These are phyloP conservation scores for Desmophyllum pertusum DNA, from an alignment of 92 coral and sea anemone species.

Conservation along the genomic window DNA sequence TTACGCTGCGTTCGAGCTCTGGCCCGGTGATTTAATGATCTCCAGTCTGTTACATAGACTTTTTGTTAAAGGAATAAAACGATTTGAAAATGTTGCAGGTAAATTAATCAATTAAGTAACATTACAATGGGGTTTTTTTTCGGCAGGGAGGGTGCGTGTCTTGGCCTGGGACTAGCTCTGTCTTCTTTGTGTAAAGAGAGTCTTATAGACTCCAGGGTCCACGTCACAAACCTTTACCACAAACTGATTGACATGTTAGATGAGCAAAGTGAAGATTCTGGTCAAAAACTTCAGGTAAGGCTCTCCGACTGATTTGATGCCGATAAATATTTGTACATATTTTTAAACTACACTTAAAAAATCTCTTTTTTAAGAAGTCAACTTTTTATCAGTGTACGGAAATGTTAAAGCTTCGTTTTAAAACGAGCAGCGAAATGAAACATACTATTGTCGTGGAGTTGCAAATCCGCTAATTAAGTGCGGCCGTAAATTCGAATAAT, in stretches of 20 bases:
- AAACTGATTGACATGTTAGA: conserved; percentile 63
- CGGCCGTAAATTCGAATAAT: too few species aligned
- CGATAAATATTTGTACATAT: too few species aligned
- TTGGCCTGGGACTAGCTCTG: conserved; percentile 85
- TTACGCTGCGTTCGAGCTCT: too few species aligned
- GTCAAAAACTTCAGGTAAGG: conserved; percentile 78
- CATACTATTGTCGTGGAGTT: too few species aligned
- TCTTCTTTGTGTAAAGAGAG: conserved; percentile 82
- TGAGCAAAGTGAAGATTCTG: conserved; percentile 55
- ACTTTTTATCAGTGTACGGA: too few species aligned
- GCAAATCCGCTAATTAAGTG: too few species aligned
- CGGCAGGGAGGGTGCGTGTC: conserved; percentile 85
- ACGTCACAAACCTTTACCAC: conserved; percentile 70
- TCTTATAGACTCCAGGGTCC: conserved; percentile 78
- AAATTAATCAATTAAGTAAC: not conserved
- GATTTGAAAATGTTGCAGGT: not conserved
- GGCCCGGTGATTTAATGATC: not conserved
- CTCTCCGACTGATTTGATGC: not conserved
- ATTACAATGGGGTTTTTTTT: not conserved
- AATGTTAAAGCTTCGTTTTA: too few species aligned
- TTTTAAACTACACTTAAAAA: too few species aligned
- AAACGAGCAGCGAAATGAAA: too few species aligned
- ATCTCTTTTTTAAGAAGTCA: too few species aligned
- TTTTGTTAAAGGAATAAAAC: not conserved
- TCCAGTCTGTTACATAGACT: not conserved